Base-by-base conservation (phyloP, 2,888 invertebrate species). In the Idaea straminata region DNA sequence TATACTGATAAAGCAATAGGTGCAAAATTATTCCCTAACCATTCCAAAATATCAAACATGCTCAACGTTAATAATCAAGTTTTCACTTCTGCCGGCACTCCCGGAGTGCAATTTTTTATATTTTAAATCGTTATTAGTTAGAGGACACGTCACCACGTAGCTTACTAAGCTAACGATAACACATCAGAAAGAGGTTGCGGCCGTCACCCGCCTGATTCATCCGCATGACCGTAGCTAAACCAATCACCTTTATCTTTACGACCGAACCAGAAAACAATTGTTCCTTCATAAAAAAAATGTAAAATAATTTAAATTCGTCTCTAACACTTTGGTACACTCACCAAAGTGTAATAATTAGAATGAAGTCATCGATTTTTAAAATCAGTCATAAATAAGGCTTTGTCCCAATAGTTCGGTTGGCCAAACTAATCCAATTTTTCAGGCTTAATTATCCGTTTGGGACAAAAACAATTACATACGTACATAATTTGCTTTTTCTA, bases 201-300 rank as follows among this genome's bases (percentile, higher is more conserved):
- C 77, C 77, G 72, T 74, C 76, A 71, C 71, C 77, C 78, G 74
- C 74, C 25, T 59, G 59, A 59, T 16, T 59, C 59, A 59, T 34
- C 34, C 59, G 34, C 76, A 73, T 75, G 78, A 81, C 77, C 83
- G 82, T 85, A 80, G 82, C 84, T 80, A 86, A 85, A 81, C 82
- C 85, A 86, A 89, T 89, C 86, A 88, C 77, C 83, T 82, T 87
- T 87, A 91, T 91, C 90, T 90, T 89, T 90, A 90, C 83, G 86
- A 86, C 82, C 84, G 81, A 82, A 47, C 83, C 80, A 78, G 78
- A 73, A 78, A 77, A 77, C 79, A 76, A 81, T 81, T 79, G 81
- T 78, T 80, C 67, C 59, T 13, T 59, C 34, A 10, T 10, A 47
- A 47, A 5, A 36, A 36, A 7, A 13, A 47, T 47, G 7, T 47